A percentile compares a stretch with the other conserved stretches of the same genome.
Evolutionary conservation across 2,797 vertebrate species (phyloP).

Genomic region (Erpetoichthys calabaricus): DNA sequence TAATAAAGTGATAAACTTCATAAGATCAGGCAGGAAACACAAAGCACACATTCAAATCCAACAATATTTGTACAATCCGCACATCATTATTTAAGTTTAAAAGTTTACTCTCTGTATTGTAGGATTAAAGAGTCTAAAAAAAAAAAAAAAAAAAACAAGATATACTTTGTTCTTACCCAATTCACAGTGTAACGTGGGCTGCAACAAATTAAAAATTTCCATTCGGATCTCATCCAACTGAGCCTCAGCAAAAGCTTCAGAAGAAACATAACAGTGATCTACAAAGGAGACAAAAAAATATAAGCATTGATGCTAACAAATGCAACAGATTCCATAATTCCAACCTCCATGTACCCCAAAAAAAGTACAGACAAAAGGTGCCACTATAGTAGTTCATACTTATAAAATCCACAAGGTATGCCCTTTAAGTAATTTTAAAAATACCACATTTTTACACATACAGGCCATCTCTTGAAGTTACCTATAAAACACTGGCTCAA

Average conservation of each 20-base stretch:
- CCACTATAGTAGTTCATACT: too few relatives aligned
- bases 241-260: slow-evolving; percentile 40
- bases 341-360: background rate
- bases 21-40: too few relatives aligned
- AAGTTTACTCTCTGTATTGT: background rate
- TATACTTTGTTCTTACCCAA: slow-evolving; percentile 54
- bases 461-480: too few relatives aligned
- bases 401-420: too few relatives aligned
- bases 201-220: slow-evolving; percentile 51
- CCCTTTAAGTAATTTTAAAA: too few relatives aligned
- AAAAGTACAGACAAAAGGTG: too few relatives aligned
- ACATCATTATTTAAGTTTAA: background rate
- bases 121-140: background rate
- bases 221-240: slow-evolving; percentile 58
- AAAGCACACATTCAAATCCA: too few relatives aligned
- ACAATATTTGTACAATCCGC: too few relatives aligned
- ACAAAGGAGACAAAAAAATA: slow-evolving; percentile 18
- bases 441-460: too few relatives aligned
- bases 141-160: background rate
- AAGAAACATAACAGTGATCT: slow-evolving; percentile 12
- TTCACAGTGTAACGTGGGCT: slow-evolving; percentile 58
- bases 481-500: too few relatives aligned
- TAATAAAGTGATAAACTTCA: too few relatives aligned
- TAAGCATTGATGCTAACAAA: background rate
- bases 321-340: background rate